These are phyloP conservation scores for Venustoraphidia nigricollis DNA, from an alignment of 2,888 invertebrate genomes.

Conservation along the genomic window DNA sequence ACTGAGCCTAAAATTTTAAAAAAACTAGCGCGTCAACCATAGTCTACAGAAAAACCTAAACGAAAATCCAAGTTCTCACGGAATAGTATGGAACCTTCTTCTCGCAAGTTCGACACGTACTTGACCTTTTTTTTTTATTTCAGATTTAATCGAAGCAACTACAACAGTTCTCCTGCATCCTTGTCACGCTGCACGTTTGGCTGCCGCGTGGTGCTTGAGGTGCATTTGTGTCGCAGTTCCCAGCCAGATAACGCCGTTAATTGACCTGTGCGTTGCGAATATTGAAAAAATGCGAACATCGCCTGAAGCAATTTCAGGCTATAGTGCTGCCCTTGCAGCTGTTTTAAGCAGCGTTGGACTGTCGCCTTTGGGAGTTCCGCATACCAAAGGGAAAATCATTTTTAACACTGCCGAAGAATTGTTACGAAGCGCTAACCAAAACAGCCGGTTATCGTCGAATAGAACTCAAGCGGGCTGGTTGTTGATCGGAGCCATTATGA, in stretches of 20 bases:
- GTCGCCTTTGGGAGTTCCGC: slow-evolving; percentile 88
- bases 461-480: slow-evolving; percentile 97
- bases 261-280: slow-evolving; percentile 78
- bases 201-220: slow-evolving; percentile 89
- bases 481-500: slow-evolving; percentile 91
- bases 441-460: slow-evolving; percentile 84
- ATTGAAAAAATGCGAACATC: slow-evolving; percentile 82
- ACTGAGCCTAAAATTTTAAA: too few relatives aligned
- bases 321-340: slow-evolving; percentile 86
- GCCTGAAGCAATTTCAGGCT: slow-evolving; percentile 71
- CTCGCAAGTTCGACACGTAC: too few relatives aligned
- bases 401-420: slow-evolving; percentile 96
- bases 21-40: too few relatives aligned
- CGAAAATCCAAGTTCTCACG: too few relatives aligned
- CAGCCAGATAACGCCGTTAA: slow-evolving; percentile 81
- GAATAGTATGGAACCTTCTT: too few relatives aligned
- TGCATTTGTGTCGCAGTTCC: slow-evolving; percentile 89
- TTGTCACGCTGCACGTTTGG: slow-evolving; percentile 80
- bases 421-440: slow-evolving; percentile 89
- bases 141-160: slow-evolving; percentile 61
- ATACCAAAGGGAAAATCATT: slow-evolving; percentile 92
- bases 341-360: slow-evolving; percentile 81
- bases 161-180: slow-evolving; percentile 84
- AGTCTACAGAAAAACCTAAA: too few relatives aligned
- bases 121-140: too few relatives aligned